phyloP scores from a whole-genome alignment of 2,797 vertebrate genomes.

The Gymnodraco acuticeps region DNA sequence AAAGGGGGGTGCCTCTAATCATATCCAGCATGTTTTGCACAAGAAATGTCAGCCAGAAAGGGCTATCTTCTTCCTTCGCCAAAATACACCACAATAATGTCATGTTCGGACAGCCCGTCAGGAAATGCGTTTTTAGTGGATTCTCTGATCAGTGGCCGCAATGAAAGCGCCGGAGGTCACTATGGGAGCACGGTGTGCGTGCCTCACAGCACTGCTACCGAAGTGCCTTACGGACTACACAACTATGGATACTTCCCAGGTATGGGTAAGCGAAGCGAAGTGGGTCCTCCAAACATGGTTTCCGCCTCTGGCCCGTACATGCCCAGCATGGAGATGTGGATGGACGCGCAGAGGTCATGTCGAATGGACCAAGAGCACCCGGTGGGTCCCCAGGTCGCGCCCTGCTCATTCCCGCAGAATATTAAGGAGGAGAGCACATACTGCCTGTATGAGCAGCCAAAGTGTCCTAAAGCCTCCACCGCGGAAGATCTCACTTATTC shows the following conservation, averaged over 20 bases:
- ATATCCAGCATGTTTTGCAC: constrained; percentile 99
- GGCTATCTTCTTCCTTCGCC: constrained; percentile 98
- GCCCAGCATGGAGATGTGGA: constrained; percentile 96
- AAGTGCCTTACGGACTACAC: constrained; percentile 95
- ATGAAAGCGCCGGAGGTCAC: constrained; percentile 90
- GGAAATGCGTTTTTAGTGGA: constrained; percentile 99
- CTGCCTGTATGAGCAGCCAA: constrained; percentile 96
- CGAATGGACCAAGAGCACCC: constrained; percentile 90
- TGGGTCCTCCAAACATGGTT: constrained; percentile 87
- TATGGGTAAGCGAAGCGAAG: constrained; percentile 90
- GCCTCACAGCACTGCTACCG: constrained; percentile 87
- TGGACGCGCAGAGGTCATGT: constrained; percentile 94
- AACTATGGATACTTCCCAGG: constrained; percentile 97
- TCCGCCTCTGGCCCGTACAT: constrained; percentile 90
- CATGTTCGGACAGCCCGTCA: constrained; percentile 98
- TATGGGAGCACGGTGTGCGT: constrained; percentile 93
- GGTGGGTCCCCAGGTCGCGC: constrained; percentile 85
- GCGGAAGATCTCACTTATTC: constrained; percentile 91
- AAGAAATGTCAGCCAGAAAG: constrained; percentile 99
- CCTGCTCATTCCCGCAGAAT: constrained; percentile 94
- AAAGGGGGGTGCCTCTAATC: constrained; percentile 96
- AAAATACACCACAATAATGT: constrained; percentile 99
- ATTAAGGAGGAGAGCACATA: constrained; percentile 98
- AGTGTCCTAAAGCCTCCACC: constrained; percentile 91
- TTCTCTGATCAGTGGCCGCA: constrained; percentile 95